Evolutionary conservation across 2,797 vertebrate genomes (phyloP).

Genomic region (Tapera naevia): DNA sequence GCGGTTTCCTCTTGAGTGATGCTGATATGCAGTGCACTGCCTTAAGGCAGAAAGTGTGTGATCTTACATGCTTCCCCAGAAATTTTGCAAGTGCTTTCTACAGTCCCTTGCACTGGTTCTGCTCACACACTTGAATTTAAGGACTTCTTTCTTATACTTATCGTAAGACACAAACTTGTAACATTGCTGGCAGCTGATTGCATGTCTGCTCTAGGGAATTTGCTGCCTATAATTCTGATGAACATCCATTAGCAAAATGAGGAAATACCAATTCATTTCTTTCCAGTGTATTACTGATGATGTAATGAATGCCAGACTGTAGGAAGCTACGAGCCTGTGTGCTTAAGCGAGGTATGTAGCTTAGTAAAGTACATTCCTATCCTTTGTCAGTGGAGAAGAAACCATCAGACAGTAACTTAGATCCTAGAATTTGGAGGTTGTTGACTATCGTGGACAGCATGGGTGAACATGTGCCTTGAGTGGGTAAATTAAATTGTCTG

Average conservation of each 20-base stretch:
- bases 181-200: not conserved
- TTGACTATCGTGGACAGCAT: accelerated
- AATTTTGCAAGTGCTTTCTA: not conserved
- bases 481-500: not conserved
- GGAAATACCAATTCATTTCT: not conserved
- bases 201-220: not conserved
- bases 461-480: not conserved
- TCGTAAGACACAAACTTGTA: not conserved
- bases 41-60: not conserved
- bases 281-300: not conserved
- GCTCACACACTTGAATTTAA: not conserved
- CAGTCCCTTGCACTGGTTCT: not conserved
- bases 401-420: not conserved
- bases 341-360: not conserved
- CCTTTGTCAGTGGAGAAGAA: not conserved
- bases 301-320: not conserved
- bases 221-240: not conserved
- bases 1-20: slow-evolving; percentile 5
- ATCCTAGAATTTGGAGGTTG: not conserved
- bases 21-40: not conserved
- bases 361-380: not conserved
- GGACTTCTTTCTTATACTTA: not conserved
- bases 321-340: not conserved
- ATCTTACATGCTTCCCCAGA: not conserved
- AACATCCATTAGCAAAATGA: not conserved